These are phyloP conservation scores for Pipistrellus kuhlii DNA, from an alignment of 2,797 vertebrate genomes.

Conservation along the genomic window DNA sequence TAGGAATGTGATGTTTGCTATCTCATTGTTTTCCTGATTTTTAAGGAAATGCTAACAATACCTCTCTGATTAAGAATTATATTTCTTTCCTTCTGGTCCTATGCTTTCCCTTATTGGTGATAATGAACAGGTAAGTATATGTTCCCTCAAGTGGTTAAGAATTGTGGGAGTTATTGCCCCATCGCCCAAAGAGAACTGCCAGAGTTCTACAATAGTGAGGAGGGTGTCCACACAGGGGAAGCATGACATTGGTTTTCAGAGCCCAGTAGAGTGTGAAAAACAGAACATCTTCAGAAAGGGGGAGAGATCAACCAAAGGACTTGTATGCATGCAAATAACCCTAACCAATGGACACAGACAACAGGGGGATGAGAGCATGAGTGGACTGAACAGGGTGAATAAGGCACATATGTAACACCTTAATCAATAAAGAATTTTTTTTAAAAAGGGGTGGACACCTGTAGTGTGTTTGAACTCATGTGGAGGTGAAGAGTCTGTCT, in stretches of 20 bases:
- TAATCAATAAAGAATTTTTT: no score
- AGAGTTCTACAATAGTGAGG: background rate
- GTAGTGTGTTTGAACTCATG: background rate
- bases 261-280: background rate
- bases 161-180: background rate
- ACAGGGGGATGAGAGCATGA: no score
- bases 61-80: background rate
- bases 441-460: background rate
- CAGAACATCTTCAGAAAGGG: background rate
- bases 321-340: no score
- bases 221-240: background rate
- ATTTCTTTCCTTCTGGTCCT: background rate
- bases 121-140: background rate
- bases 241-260: background rate
- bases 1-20: background rate
- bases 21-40: background rate
- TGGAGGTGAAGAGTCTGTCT: background rate
- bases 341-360: no score
- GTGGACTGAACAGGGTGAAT: no score
- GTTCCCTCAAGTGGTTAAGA: background rate
- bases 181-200: background rate
- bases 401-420: no score
- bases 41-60: background rate
- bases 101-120: background rate
- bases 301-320: no score